Base-by-base conservation (phyloP, 1,140 invertebrate species). In the Wiebesia pumilae region DNA sequence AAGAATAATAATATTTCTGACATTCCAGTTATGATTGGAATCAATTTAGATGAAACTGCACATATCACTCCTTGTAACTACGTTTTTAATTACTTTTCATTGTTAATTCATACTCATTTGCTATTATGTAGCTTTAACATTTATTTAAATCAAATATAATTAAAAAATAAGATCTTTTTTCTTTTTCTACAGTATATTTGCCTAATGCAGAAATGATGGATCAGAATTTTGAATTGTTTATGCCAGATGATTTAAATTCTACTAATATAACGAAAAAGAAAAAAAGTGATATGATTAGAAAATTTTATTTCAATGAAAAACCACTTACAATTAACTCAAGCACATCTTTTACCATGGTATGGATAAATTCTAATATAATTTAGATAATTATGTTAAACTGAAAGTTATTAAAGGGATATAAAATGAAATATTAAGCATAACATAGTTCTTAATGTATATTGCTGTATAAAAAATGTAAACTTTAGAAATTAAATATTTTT, bases 11-110 rank as follows among this genome's bases (percentile, higher is more conserved):
- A 94, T 88, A 93, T 95, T 9, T 90, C 93, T 4, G 89, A 95
- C 38, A 94, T 97, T 30, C 96, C 96, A 0, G 93, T 95, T 89
- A 94, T 97, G 84, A 93, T 95, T 47, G 96, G 96, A 33, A 87
- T 96, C 0, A 95, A 92, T 43, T 92, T 93, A 6, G 95, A 96
- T 67, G 96, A 97, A 91, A 95, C 87, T 35, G 77, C 84, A 21
- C 83, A 92, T 67, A 88, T 91, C 27, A 75, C 88, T 3, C 88
- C 88, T 71, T 38, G 92, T 93, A 91, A 90, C 9, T 71, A 79
- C 24, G 71, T 16, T 47, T 77, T 79, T 79, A 71, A 38, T 80
- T 27, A 58, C 54, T 62, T 80, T 80, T 14, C n/a, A 27, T 79
- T 24, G 2, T 10, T 10, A 24, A 35, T n/a, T 58, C 7, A 54